A percentile compares a stretch with the other conserved stretches of the same genome.
phyloP scores from a whole-genome alignment of 2,888 invertebrate genomes.

The Strigamia crassipes region DNA sequence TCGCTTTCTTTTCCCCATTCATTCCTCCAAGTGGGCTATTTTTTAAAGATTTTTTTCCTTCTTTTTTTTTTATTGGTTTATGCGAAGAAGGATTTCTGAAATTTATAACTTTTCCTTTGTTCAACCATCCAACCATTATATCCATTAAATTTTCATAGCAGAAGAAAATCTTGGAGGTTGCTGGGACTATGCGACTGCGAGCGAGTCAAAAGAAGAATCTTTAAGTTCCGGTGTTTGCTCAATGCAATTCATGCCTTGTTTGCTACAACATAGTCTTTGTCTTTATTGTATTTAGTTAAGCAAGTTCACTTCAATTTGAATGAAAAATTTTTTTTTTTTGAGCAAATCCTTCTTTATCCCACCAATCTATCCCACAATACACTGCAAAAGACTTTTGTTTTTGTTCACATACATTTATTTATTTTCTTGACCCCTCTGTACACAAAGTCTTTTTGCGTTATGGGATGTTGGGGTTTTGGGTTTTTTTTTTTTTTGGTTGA shows the following conservation, averaged over 20 bases:
- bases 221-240: conserved; percentile 15
- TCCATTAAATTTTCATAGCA: conserved; percentile 33
- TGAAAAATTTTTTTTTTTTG: neutral
- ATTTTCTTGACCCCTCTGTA: neutral
- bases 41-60: neutral
- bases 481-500: neutral
- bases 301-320: neutral
- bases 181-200: neutral
- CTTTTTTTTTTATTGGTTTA: neutral
- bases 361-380: no score
- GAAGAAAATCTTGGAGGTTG: neutral
- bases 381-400: neutral
- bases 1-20: neutral
- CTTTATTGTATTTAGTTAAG: conserved; percentile 18
- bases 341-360: neutral
- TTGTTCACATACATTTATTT: neutral
- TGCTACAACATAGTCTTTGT: conserved; percentile 5
- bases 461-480: neutral
- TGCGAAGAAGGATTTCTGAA: conserved; percentile 23
- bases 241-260: conserved; percentile 24
- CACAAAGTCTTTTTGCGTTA: neutral
- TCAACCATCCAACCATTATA: conserved; percentile 27
- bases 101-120: conserved; percentile 29
- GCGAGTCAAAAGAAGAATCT: neutral
- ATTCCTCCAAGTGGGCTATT: neutral